A percentile compares a stretch with the other conserved stretches of the same genome.
These are phyloP conservation scores for Rhagoletis pomonella DNA, from an alignment of 1,140 invertebrate genomes.

Conservation along the genomic window DNA sequence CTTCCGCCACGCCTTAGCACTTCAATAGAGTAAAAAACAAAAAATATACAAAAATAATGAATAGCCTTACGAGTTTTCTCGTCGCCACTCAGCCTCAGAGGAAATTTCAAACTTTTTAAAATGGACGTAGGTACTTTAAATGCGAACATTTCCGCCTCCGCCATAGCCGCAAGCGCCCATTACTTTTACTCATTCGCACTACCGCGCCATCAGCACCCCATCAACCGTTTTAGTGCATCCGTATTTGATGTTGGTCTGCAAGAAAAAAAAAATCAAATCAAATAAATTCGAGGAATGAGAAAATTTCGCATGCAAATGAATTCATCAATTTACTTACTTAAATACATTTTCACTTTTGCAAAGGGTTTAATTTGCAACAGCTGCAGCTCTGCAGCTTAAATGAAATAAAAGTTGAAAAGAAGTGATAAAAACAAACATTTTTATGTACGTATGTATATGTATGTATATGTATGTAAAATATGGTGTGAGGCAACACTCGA, in stretches of 20 bases:
- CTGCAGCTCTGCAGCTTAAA: neutral
- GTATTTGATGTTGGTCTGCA: neutral
- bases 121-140: neutral
- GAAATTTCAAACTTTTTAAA: no score
- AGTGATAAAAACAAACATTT: neutral
- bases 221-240: neutral
- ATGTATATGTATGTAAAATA: neutral
- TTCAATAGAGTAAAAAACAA: no score
- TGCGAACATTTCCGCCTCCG: neutral
- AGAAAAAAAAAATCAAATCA: no score
- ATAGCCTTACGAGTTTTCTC: no score
- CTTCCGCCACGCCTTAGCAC: no score
- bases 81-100: no score
- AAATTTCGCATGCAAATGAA: conserved; percentile 32
- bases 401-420: conserved; percentile 13
- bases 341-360: neutral
- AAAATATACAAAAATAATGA: no score
- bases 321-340: conserved; percentile 8
- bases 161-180: neutral
- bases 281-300: neutral
- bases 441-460: no score
- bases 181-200: neutral
- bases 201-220: neutral
- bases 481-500: neutral
- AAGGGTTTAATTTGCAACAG: neutral